Evolutionary conservation across 2,888 invertebrate species (phyloP).

Genomic region (Tineola bisselliella): DNA sequence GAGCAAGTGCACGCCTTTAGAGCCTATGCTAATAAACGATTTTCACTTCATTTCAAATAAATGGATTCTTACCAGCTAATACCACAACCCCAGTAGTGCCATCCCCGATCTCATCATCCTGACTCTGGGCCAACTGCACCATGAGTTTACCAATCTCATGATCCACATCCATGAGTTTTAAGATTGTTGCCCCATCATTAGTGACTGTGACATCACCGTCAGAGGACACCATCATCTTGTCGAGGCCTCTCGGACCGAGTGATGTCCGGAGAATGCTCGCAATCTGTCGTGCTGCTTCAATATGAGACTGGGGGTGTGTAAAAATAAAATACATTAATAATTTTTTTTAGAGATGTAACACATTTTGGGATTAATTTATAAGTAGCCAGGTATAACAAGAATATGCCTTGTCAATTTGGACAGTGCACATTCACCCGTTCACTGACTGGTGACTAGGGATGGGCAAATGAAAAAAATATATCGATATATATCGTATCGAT

Average conservation of each 20-base stretch:
- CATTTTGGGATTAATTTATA: too few species aligned
- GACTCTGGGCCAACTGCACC: conserved; percentile 97
- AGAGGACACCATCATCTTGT: conserved; percentile 96
- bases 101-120: conserved; percentile 99
- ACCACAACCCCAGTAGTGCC: conserved; percentile 99
- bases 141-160: conserved; percentile 98
- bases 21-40: too few species aligned
- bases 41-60: conserved; percentile 11
- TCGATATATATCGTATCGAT: too few species aligned
- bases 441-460: too few species aligned
- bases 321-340: too few species aligned
- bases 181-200: conserved; percentile 99
- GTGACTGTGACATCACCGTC: conserved; percentile 98
- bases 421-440: too few species aligned
- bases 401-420: too few species aligned
- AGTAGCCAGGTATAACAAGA: too few species aligned
- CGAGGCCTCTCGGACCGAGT: conserved; percentile 95
- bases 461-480: too few species aligned
- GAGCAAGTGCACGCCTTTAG: too few species aligned
- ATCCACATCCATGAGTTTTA: conserved; percentile 98
- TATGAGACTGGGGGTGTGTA: conserved; percentile 86
- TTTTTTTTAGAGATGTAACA: too few species aligned
- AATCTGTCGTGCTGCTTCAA: conserved; percentile 94
- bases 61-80: conserved; percentile 63
- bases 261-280: conserved; percentile 91